Conservation (phyloP, 2,888 invertebrate genomes). For the Synergus laeviventris region DNA sequence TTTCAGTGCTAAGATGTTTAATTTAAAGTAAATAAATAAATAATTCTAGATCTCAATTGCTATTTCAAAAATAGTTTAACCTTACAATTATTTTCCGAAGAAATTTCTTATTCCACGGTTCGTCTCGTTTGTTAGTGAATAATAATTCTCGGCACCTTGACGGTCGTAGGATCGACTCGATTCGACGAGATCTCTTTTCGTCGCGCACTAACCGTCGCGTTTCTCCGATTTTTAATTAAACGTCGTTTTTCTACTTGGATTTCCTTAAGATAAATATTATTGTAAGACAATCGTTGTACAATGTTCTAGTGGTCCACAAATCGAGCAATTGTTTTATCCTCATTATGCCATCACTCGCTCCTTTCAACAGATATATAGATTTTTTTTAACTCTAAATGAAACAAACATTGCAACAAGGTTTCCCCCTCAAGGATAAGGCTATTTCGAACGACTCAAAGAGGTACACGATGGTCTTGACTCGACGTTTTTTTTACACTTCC, state of each 20-base stretch:
- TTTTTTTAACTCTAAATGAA: conserved; percentile 44
- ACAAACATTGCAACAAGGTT: conserved; percentile 65
- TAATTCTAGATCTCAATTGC: not conserved
- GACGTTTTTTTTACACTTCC: conserved; percentile 26
- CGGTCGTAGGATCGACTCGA: conserved; percentile 10
- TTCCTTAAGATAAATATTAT: conserved; percentile 63
- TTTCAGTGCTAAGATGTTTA: too few relatives aligned
- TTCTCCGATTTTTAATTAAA: conserved; percentile 39
- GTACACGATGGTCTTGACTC: conserved; percentile 12
- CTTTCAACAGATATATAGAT: conserved; percentile 42
- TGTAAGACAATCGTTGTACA: conserved; percentile 73
- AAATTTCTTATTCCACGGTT: not conserved
- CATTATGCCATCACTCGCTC: conserved; percentile 38
- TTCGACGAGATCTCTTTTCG: conserved; percentile 36
- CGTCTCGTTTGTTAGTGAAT: conserved; percentile 5
- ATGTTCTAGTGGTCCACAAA: conserved; percentile 71
- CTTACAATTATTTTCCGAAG: not conserved
- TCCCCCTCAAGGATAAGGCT: conserved; percentile 49
- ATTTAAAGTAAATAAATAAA: too few relatives aligned
- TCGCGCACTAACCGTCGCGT: not conserved
- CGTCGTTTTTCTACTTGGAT: conserved; percentile 35
- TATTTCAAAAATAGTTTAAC: not conserved
- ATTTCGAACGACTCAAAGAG: conserved; percentile 15
- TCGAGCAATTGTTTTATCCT: conserved; percentile 58
- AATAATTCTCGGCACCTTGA: conserved; percentile 27